Conservation (phyloP, 2,797 vertebrate genomes). For the Coreius guichenoti region DNA sequence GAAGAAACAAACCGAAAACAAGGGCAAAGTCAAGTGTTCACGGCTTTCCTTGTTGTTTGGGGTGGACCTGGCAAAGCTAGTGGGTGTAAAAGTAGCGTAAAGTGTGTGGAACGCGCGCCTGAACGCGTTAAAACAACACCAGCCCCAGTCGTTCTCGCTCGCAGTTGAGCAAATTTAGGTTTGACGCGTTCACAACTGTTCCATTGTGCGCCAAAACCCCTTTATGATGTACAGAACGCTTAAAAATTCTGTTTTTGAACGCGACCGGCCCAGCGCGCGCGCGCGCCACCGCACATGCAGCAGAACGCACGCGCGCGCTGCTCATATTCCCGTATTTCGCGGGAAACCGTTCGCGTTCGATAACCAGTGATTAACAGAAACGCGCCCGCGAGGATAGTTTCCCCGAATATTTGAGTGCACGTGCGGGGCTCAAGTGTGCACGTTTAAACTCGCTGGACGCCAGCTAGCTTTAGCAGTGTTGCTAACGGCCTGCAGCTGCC, state of each 20-base stretch:
- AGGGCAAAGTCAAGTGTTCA: not conserved
- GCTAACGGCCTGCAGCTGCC: slow-evolving; percentile 73
- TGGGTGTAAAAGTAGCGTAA: not conserved
- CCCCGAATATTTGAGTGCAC: not conserved
- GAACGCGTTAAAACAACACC: not conserved
- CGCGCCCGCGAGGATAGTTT: not conserved
- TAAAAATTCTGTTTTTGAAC: not conserved
- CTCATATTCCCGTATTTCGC: not conserved
- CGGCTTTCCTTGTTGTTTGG: not conserved
- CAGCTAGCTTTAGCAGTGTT: slow-evolving; percentile 56
- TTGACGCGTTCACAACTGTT: not conserved
- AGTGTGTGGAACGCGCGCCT: not conserved
- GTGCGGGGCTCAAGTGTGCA: not conserved
- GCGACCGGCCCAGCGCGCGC: not conserved
- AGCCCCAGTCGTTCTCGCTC: not conserved
- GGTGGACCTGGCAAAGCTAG: not conserved
- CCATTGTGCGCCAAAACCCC: not conserved
- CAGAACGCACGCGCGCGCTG: not conserved
- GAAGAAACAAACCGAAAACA: slow-evolving; percentile 52
- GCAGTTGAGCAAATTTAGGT: not conserved
- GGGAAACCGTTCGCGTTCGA: not conserved
- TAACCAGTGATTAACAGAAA: not conserved
- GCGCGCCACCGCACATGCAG: not conserved
- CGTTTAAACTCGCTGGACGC: not conserved
- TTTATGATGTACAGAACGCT: not conserved